Percentiles rank a stretch among this genome's conserved stretches.
Conservation (phyloP, 2,113 vertebrate species). For the Gasterosteus aculeatus region DNA sequence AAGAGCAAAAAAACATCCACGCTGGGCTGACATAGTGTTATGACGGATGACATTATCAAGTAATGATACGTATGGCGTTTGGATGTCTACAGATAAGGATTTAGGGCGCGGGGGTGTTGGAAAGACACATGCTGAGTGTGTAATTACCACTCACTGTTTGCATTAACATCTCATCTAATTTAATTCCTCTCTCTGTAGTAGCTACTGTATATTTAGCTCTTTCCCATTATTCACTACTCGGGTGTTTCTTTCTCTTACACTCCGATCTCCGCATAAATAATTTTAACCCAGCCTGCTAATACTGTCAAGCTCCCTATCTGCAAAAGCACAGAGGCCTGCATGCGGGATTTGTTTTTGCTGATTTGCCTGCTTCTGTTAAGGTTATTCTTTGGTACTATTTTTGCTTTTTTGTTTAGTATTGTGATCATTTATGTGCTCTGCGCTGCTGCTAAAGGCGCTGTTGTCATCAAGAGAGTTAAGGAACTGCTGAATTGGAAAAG, state of each 20-base stretch:
- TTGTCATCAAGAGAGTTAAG: constrained; percentile 51
- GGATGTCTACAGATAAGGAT: constrained; percentile 24
- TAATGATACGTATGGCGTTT: constrained; percentile 6
- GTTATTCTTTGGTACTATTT: constrained; percentile 3
- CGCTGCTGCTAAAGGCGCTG: constrained; percentile 20
- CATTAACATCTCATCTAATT: constrained; percentile 47
- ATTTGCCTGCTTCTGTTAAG: constrained; percentile 35
- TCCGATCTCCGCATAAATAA: constrained; percentile 16
- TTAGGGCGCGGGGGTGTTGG: constrained; percentile 14
- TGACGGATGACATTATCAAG: background rate
- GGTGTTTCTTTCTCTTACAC: constrained; percentile 13
- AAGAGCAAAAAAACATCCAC: background rate
- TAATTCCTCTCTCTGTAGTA: constrained; percentile 31
- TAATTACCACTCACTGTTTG: constrained; percentile 54
- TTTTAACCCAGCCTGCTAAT: constrained; percentile 40
- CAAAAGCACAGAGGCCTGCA: constrained; percentile 8
- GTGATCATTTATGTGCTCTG: constrained; percentile 48
- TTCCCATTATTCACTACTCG: constrained; percentile 9
- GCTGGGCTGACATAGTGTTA: background rate
- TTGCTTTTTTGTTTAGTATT: constrained; percentile 1
- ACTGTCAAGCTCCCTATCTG: constrained; percentile 19
- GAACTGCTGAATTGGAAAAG: constrained; percentile 66
- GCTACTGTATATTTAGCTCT: constrained; percentile 41
- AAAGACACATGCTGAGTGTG: constrained; percentile 45
- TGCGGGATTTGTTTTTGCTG: constrained; percentile 48